Evolutionary conservation across 2,113 vertebrate species (phyloP), one percentile per base, ranked within the genome.

Genomic region (Clarias batrachus): DNA sequence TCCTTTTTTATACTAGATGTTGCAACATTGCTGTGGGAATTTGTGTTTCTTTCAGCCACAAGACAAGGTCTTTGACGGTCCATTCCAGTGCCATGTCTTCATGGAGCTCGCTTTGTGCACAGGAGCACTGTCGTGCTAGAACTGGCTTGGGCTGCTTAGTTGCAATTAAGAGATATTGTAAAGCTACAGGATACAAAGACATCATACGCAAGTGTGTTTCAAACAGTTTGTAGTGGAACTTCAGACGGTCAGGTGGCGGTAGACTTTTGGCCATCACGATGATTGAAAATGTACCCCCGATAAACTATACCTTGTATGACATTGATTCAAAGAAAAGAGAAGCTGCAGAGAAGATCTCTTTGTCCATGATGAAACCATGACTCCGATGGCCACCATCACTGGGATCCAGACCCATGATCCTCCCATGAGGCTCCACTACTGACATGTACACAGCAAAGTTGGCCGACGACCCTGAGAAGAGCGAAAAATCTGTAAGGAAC

Each of bases 251-350:
- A 71, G 30, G 68, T 21, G 68, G 25, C 7, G 17, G 33, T 19
- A 33, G 21, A 6, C 65, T 14, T 66, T 27, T 66, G 63, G 63
- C 63, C 25, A 66, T 37, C 30, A 71, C 16, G 17, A 71, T 71
- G 21, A 30, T 62, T 48, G 59, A 1, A 19, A 68, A 81, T 73
- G 37, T 65, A 12, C 11, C 52, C 9, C 3, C 11, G 12, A 73
- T 73, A 23, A 73, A 73, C 70, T 21, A 56, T 89, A 99, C 98
- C 97, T 99, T 99, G 89, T 99, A 99, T 0, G 98, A 96, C 97
- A 99, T 97, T 25, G 98, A 99, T 87, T 99, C 97, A 0, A 99
- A 99, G 91, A 99, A 99, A 88, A 99, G 95, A 16, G 98, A 99
- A 0, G 97, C 97, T 13, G 98, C 98, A 0, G 98, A 99, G 89